Base-by-base conservation (phyloP, 2,888 invertebrate genomes). In the Melipona bicolor region DNA sequence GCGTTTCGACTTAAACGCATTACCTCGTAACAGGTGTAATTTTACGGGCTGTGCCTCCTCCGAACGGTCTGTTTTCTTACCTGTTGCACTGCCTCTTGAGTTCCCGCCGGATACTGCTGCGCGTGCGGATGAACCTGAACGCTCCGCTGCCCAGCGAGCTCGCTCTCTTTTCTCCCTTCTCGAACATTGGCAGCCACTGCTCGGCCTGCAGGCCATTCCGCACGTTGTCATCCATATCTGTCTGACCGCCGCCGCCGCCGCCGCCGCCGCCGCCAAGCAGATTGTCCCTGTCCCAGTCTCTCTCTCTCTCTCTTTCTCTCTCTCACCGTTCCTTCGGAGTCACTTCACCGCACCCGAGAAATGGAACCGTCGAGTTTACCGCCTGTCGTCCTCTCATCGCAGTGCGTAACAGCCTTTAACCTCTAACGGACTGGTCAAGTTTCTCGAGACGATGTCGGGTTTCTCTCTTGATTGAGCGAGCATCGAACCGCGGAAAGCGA, bases 61-160 rank as follows among this genome's bases (percentile, higher is more conserved):
- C 36, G 36, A 75, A 54, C 64, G 15, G 32, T 32, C 27, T 17
- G 78, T 59, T 75, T n/a, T 52, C 94, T 93, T 89, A 94, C 94
- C 93, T 92, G 91, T 91, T 92, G 83, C 88, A 87, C 78, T 94
- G 93, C 71, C 93, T 92, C 87, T 93, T 93, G 73, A 92, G 90
- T 77, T 93, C 93, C 81, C 92, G 92, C 49, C 93, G 90, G 78
- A 92, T 90, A 87, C 94, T 94, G 87, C 92, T 91, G 49, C 94
- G 93, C 84, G 92, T 92, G 69, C 94, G 92, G 82, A 94, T 94
- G 81, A 94, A 94, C 50, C 93, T 91, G 52, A 94, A 90, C 71
- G 94, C 93, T 62, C 93, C 93, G 89, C 91, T 92, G 86, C 93
- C 92, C 79, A 93, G 87, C 54, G 91, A 88, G 65, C 78, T 89